Conservation (phyloP, 2,113 vertebrate species). For the Nyctereutes procyonoides region DNA sequence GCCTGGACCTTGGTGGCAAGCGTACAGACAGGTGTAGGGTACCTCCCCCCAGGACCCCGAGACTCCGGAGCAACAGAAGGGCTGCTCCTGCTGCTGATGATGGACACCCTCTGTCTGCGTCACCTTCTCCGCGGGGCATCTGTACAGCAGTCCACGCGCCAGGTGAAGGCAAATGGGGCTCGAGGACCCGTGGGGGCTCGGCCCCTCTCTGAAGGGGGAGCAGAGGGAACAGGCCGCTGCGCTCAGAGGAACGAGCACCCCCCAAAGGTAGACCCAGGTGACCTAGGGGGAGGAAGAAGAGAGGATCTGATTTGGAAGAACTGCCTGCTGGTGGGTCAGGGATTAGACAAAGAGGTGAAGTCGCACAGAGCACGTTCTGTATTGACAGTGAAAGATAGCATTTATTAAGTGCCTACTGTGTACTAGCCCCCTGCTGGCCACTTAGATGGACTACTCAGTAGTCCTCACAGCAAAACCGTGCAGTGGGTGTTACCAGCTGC, state of each 20-base stretch:
- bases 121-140: background rate
- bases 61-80: rapidly evolving
- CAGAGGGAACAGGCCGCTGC: background rate
- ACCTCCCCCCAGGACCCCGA: background rate
- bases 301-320: rapidly evolving
- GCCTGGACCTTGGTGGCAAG: rapidly evolving
- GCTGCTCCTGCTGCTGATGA: rapidly evolving
- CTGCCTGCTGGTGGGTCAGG: background rate
- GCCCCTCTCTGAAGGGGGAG: background rate
- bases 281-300: background rate
- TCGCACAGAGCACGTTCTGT: rapidly evolving
- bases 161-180: background rate
- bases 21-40: background rate
- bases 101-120: rapidly evolving
- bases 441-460: no score
- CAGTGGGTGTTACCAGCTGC: no score
- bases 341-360: background rate
- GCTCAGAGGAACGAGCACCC: background rate
- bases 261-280: background rate
- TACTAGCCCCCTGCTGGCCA: no score
- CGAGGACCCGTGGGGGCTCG: background rate
- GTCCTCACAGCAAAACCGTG: background rate
- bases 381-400: background rate
- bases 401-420: background rate
- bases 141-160: rapidly evolving